Base-by-base conservation (phyloP, 2,113 vertebrate genomes). In the Nannobrachium achirus region DNA sequence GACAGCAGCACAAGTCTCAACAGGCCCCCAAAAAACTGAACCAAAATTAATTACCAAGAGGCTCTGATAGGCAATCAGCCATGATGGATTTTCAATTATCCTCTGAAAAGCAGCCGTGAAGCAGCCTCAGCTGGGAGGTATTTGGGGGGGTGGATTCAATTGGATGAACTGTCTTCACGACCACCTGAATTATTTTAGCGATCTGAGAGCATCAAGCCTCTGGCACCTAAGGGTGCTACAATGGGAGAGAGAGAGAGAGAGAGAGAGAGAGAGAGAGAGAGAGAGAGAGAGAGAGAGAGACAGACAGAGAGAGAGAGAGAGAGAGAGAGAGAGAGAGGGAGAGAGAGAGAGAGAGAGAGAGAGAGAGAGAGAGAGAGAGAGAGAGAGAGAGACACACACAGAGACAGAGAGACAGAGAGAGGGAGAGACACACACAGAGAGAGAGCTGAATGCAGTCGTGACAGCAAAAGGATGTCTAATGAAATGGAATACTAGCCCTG, bases 81-180 rank as follows among this genome's bases (percentile, higher is more conserved):
- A 87, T 84, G 84, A 87, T 84, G 84, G 81, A 88, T 87, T 90
- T 88, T 87, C 87, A 87, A 87, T 89, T 89, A 86, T 79, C 73
- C 56, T 66, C 75, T 50, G 4, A 90, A 83, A 61, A 57, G 70
- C 66, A 59, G 45, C 63, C 55, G 80, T 70, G 79, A 86, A 88
- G 66, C 79, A 69, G 66, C 56, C 71, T 80, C 46, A 65, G 72
- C 61, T 79, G 66, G 71, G 76, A 80, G 80, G 82, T 76, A 80
- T 76, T 33, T 68, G 46, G 74, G 39, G 77, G 81, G 82, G 75
- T 69, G 69, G 63, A 81, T 79, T 76, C 66, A 70, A 86, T 86
- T 78, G 57, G 74, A 74, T 81, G 76, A 73, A 70, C 70, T 78
- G 64, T 52, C 64, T 67, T 69, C 70, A 71, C 84, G 71, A 73